Evolutionary conservation across 2,797 vertebrate species (phyloP).

Genomic region (Sebastes steindachneri): DNA sequence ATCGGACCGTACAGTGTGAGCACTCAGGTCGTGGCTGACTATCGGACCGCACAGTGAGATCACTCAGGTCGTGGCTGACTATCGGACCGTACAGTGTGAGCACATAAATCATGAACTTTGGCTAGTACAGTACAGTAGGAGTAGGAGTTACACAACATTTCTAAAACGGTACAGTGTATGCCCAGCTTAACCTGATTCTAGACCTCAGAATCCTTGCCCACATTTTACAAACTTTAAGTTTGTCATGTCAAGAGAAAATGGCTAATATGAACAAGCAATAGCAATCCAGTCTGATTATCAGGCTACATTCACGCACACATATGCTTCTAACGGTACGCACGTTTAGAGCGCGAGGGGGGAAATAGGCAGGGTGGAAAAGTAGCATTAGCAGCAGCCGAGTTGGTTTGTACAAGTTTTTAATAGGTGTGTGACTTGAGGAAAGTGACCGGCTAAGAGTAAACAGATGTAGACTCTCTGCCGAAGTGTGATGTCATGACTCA

Average conservation of each 20-base stretch:
- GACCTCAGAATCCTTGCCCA: not conserved
- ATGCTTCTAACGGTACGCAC: not conserved
- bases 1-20: no score
- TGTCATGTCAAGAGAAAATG: not conserved
- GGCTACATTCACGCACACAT: not conserved
- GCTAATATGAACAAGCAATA: not conserved
- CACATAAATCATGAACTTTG: no score
- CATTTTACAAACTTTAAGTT: not conserved
- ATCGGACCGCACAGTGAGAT: no score
- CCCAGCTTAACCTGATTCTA: not conserved
- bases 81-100: no score
- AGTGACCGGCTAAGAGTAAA: constrained; percentile 48
- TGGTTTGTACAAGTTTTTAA: constrained; percentile 9
- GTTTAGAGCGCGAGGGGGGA: not conserved
- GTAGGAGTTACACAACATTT: no score
- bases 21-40: no score
- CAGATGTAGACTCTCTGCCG: constrained; percentile 61
- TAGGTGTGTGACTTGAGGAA: constrained; percentile 32
- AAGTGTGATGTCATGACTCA: constrained; percentile 63
- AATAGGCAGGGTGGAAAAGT: not conserved
- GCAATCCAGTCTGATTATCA: not conserved
- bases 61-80: no score
- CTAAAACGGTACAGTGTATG: no score
- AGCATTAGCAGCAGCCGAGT: not conserved
- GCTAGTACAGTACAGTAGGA: no score